Evolutionary conservation across 2,797 vertebrate species (phyloP).

Genomic region (Pseudochromis fuscus): DNA sequence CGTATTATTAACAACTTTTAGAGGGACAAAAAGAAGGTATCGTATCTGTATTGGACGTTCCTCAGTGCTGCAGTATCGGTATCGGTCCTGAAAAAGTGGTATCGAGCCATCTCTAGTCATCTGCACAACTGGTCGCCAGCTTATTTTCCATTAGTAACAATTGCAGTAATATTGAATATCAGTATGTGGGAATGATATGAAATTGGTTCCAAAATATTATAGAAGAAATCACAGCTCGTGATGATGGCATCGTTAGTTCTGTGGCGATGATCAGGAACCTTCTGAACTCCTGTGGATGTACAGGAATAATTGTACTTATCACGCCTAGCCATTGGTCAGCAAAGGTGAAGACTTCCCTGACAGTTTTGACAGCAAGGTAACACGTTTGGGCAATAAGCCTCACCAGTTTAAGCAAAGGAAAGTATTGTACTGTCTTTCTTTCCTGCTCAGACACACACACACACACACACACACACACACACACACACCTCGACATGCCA

Average conservation of each 20-base stretch:
- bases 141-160: constrained; percentile 16
- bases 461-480: constrained; percentile 15
- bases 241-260: constrained; percentile 1
- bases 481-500: constrained; percentile 68
- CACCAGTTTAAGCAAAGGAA: constrained; percentile 69
- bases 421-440: constrained; percentile 66
- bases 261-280: constrained; percentile 38
- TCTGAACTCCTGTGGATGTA: constrained; percentile 24
- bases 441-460: constrained; percentile 25
- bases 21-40: too few species aligned
- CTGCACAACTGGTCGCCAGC: neutral
- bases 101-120: too few species aligned
- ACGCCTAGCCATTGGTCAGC: constrained; percentile 61
- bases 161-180: constrained; percentile 10
- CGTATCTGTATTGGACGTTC: too few species aligned
- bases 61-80: too few species aligned
- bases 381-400: constrained; percentile 79
- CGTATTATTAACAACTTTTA: too few species aligned
- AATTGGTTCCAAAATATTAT: constrained; percentile 8
- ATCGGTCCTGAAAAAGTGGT: too few species aligned
- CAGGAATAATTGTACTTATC: constrained; percentile 41
- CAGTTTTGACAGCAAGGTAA: constrained; percentile 67
- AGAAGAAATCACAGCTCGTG: neutral
- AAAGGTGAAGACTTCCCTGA: constrained; percentile 63
- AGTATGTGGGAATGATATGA: neutral